Evolutionary conservation across 2,113 vertebrate genomes (phyloP), one percentile per base, ranked within the genome.

Genomic region (Aldabrachelys gigantea): DNA sequence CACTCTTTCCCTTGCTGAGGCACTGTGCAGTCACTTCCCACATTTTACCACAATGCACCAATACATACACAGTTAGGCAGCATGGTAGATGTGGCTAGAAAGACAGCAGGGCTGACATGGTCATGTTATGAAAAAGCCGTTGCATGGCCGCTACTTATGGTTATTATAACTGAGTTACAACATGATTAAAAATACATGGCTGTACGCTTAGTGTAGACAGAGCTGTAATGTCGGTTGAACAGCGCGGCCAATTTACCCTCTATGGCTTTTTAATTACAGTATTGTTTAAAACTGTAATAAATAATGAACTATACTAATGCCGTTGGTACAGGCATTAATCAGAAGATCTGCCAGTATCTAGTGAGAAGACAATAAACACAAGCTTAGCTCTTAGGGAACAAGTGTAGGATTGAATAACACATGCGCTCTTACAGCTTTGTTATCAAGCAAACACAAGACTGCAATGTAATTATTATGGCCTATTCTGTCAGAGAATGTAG

Each of bases 151-250:
- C 10, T 17, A 3, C 14, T 69, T 5, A 8, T 1, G 11, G 12
- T 79, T 87, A 6, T n/a, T 49, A 54, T 1, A 5, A 1, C 7
- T 69, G 52, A 17, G 49, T 85, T 22, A 27, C 8, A 52, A 6
- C 24, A 12, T 0, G 1, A 4, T 2, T 52, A n/a, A 52, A 38
- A 13, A 84, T 5, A 38, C 12, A 3, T 1, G 76, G 29, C 82
- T 44, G 16, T 38, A 65, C 29, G 82, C 24, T 19, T 38, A 8
- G 19, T 72, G 80, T 0, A 6, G 75, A 27, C 13, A 69, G 24
- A 29, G 35, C 35, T n/a, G 65, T n/a, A n/a, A 69, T 17, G 59
- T 8, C 17, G 10, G 65, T n/a, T 65, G 35, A 35, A 21, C 65
- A n/a, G 35, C 17, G 4, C 17, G 4, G n/a, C 65, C 8, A 21